Evolutionary conservation across 1,140 invertebrate species (phyloP), one percentile per base, ranked within the genome.

Genomic region (Leptonema lineaticorne): DNA sequence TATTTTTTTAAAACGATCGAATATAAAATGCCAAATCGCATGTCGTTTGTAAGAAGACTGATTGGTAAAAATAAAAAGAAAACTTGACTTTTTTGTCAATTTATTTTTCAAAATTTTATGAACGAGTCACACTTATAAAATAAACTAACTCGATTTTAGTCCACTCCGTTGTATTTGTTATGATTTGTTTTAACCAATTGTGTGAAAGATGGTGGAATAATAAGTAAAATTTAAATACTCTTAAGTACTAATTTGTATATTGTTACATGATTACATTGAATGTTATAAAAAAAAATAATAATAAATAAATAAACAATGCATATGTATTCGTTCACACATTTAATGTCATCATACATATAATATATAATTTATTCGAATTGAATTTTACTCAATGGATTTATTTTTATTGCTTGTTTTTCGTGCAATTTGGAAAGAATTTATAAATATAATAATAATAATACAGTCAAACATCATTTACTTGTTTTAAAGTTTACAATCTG

Each of bases 121-220:
- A 33, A 33, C 30, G 30, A 33, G 30, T 33, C 30, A 33, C 30
- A 33, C 30, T 6, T 33, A 11, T 33, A 33, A 33, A 6, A 33
- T 33, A 33, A 33, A 33, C 30, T 60, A 37, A 67, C 69, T 70
- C 64, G 50, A 60, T 69, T n/a, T n/a, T 29, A 67, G 50, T 67
- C 48, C 67, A 65, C 8, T 24, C 60, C 50, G 64, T 71, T 71
- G 41, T 71, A 69, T 62, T 69, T 69, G 68, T 69, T 69, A 65
- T n/a, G 59, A 27, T 56, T 71, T 71, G 57, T 71, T 71, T 71
- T 57, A 67, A 63, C 69, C 41, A 45, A 57, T 71, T 70, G 64
- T 71, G 64, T 67, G 48, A 67, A 28, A 59, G 22, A 60, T n/a
- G n/a, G n/a, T n/a, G n/a, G n/a, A n/a, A n/a, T n/a, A n/a, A n/a